Evolutionary conservation across 2,888 invertebrate genomes (phyloP), one percentile per base, ranked within the genome.

Genomic region (Sinohyriopsis cumingii): DNA sequence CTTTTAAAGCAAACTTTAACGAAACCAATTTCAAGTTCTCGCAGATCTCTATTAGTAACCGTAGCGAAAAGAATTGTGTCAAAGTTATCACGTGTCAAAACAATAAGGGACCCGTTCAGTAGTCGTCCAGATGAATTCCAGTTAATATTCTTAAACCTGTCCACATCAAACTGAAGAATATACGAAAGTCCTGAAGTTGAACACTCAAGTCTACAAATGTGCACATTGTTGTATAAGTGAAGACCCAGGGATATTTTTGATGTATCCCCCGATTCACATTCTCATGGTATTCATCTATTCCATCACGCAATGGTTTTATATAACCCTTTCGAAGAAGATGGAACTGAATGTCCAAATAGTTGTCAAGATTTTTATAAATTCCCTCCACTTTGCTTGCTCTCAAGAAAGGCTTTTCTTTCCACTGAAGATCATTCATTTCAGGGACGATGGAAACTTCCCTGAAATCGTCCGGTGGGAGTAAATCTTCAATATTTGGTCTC

Each of bases 261-360:
- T 15, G 25, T 45, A 15, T 68, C 45, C 15, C 63, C 65, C 64
- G 55, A n/a, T 69, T 67, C 22, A 69, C 25, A 12, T 67, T 69
- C 12, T 59, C 53, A 77, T 91, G 85, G 82, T 92, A 93, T 83
- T 92, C 91, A 78, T 87, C 85, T 86, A 95, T 92, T 71, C 94
- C 94, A 82, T 93, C 92, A 55, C 95, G 90, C 33, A 96, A 87
- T 0, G 96, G 95, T 33, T 92, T 91, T 55, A 95, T 92, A 84
- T 94, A 95, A 89, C 96, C 96, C 90, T 96, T 95, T 55, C 95
- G 90, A 63, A 96, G 86, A 54, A 96, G 91, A 53, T 94, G 92
- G 85, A 95, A 95, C 81, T 96, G 96, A 4, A 86, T 91, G 80
- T 95, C 94, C 25, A 96, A 90, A 86, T 96, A 96, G 82, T 95